Base-by-base conservation (phyloP, 2,888 invertebrate species). In the Kryphioiulus occultus region DNA sequence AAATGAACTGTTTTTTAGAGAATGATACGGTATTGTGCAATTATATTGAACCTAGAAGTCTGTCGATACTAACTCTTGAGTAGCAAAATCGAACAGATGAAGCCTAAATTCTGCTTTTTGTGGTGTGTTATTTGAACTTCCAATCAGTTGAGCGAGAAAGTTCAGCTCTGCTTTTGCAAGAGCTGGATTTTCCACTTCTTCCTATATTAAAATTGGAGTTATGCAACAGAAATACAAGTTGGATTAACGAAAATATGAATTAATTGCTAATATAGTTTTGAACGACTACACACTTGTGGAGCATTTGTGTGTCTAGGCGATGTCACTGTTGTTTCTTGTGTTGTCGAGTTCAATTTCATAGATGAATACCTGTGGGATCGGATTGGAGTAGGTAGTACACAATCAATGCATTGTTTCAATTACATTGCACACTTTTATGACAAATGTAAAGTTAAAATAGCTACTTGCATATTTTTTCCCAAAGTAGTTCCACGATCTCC, bases 111-210 rank as follows among this genome's bases (percentile, higher is more conserved):
- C 88, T 30, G 85, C 59, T 32, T 85, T 88, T 88, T 85, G 68
- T 39, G 85, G 42, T 15, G 86, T 15, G 19, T 35, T 30, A 39
- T 88, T 53, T 0, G 44, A 42, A 10, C 39, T 78, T 82, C 89
- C 89, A 35, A 89, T 39, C 39, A 89, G 78, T 32, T 87, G 68
- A 10, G 89, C 89, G 42, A 89, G 86, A 47, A 89, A 87, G 47
- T 88, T 85, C 12, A 89, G 85, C 32, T 89, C 89, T 5, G 88
- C 88, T 85, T 86, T 88, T 17, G 88, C 88, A 30, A 53, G 42
- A 10, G 44, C 42, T 22, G 44, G 85, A 26, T 26, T 44, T 47
- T 59, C 88, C 39, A 30, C 5, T 19, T 30, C n/a, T 86, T 85
- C 39, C 86, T 86, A 26, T 10, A 85, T 85, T 5, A 35, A 10